Evolutionary conservation across 2,113 vertebrate species (phyloP).

Genomic region (Etia nguti): DNA sequence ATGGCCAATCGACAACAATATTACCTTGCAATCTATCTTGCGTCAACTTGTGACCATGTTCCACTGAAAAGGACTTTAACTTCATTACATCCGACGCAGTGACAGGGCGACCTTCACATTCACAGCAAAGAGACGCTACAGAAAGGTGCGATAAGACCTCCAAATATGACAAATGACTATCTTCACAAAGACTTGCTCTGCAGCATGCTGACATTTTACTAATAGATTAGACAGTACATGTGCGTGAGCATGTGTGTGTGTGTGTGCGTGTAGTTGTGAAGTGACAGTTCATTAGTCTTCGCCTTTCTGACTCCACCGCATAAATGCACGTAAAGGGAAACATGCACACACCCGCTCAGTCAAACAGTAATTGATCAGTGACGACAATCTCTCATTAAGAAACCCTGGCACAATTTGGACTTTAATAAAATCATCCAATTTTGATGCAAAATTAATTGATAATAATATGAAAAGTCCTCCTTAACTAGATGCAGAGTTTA

Average conservation of each 20-base stretch:
- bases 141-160: not conserved
- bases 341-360: not conserved
- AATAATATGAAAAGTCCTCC: not conserved
- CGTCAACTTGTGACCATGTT: not conserved
- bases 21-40: not conserved
- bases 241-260: not conserved
- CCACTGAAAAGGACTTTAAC: conserved; percentile 8
- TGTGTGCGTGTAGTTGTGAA: not conserved
- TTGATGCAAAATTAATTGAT: not conserved
- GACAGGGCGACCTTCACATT: conserved; percentile 16
- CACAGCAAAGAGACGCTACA: not conserved
- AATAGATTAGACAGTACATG: not conserved
- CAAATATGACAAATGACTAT: conserved; percentile 31
- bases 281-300: conserved; percentile 44
- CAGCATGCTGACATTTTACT: conserved; percentile 46
- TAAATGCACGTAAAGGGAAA: not conserved
- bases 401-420: not conserved
- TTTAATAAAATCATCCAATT: not conserved
- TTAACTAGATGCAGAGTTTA: not conserved
- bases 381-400: not conserved
- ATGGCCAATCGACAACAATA: not conserved
- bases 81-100: not conserved
- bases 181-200: not conserved
- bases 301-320: conserved; percentile 8
- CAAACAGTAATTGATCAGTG: not conserved